Conservation (phyloP, 2,113 vertebrate species). For the Lasiurus cinereus region DNA sequence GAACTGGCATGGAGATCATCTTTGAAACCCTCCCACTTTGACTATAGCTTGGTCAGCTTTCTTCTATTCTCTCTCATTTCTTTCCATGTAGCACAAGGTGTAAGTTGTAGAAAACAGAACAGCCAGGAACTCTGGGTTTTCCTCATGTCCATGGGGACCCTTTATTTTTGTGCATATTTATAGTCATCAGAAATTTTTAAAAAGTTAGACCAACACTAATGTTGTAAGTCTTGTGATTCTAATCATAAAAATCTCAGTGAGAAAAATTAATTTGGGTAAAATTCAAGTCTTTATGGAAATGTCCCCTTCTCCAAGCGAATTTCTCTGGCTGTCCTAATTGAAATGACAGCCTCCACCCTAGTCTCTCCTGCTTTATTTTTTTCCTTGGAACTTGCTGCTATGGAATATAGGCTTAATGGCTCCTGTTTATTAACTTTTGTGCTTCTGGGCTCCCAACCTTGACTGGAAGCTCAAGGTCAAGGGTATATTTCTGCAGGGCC, state of each 20-base stretch:
- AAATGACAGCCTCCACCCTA: neutral
- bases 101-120: neutral
- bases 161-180: neutral
- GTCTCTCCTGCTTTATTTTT: neutral
- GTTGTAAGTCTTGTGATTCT: neutral
- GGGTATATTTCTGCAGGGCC: neutral
- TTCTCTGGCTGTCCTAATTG: neutral
- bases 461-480: neutral
- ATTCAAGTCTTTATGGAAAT: neutral
- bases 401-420: neutral
- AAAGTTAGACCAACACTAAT: neutral
- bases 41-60: neutral
- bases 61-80: neutral
- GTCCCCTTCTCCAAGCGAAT: neutral
- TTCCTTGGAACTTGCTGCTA: neutral
- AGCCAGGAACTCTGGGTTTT: neutral
- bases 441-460: neutral
- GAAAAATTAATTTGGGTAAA: constrained; percentile 27
- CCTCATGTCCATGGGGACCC: neutral
- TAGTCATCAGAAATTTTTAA: neutral
- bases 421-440: neutral
- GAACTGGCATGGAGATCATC: neutral
- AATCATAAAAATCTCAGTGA: neutral
- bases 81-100: neutral
- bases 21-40: neutral